Evolutionary conservation across 2,888 invertebrate species (phyloP).

Genomic region (Agrochola lota): DNA sequence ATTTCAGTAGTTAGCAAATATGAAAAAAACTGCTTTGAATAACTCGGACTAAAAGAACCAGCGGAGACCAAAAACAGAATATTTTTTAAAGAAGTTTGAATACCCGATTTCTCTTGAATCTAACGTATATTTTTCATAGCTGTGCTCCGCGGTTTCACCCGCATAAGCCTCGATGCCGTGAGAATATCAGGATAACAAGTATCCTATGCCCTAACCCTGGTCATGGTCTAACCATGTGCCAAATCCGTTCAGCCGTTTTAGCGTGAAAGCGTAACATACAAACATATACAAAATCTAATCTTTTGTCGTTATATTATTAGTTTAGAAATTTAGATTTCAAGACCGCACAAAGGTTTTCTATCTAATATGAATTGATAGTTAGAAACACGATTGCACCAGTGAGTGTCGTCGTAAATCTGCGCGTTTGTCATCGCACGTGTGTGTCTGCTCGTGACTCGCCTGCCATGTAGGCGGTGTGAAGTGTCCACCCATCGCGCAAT

Average conservation of each 20-base stretch:
- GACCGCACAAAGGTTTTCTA: conserved; percentile 8
- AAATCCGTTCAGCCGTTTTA: too few relatives aligned
- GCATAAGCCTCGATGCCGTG: too few relatives aligned
- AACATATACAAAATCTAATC: too few relatives aligned
- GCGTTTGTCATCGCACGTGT: conserved; percentile 44
- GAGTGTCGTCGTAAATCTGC: conserved; percentile 40
- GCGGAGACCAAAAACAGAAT: not conserved
- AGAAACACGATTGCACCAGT: conserved; percentile 28
- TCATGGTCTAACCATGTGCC: too few relatives aligned
- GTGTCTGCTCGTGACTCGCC: conserved; percentile 52
- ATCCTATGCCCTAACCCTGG: too few relatives aligned
- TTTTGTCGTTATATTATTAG: too few relatives aligned
- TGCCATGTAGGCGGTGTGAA: conserved; percentile 49
- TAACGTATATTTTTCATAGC: not conserved
- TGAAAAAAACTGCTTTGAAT: not conserved
- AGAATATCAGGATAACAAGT: too few relatives aligned
- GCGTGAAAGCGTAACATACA: too few relatives aligned
- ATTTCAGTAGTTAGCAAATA: conserved; percentile 4
- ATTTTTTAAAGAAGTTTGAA: not conserved
- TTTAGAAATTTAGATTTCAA: not conserved
- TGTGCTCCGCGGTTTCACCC: too few relatives aligned
- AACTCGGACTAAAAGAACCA: not conserved
- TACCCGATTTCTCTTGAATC: not conserved
- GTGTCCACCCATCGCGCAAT: conserved; percentile 44
- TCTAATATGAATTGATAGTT: conserved; percentile 20